phyloP scores from a whole-genome alignment of 2,797 vertebrate genomes.

The Sebastes trivittatus region DNA sequence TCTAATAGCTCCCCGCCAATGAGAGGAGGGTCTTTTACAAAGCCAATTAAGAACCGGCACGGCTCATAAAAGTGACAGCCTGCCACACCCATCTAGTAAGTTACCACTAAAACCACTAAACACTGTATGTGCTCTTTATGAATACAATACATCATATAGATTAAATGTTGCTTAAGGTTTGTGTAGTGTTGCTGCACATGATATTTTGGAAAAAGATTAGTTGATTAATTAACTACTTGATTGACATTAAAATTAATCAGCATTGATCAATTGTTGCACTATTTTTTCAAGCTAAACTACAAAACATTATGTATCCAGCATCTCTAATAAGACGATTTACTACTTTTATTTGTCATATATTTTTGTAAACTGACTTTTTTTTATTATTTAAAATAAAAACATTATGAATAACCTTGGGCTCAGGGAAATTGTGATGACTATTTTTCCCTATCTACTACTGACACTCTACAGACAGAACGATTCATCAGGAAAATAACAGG shows the following conservation, averaged over 20 bases:
- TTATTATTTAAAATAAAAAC: not conserved
- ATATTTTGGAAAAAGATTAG: not conserved
- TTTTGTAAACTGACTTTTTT: not conserved
- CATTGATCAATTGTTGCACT: not conserved
- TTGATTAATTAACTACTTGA: not conserved
- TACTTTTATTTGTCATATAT: not conserved
- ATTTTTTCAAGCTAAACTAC: not conserved
- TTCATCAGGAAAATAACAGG: not conserved
- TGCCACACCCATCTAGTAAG: constrained; percentile 48
- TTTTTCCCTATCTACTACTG: not conserved
- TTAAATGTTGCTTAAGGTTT: not conserved
- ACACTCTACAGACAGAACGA: not conserved
- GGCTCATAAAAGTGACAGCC: constrained; percentile 63
- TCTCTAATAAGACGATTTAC: not conserved
- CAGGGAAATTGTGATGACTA: not conserved
- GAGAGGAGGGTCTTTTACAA: constrained; percentile 55
- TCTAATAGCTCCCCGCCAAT: constrained; percentile 32
- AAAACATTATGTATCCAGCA: not conserved
- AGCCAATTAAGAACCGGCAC: constrained; percentile 60
- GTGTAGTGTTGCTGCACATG: too few relatives aligned
- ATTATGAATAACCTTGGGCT: not conserved
- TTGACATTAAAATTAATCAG: not conserved
- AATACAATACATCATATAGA: not conserved
- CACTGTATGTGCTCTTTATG: not conserved
- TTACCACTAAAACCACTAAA: constrained; percentile 27